These are phyloP conservation scores for Silurus glanis DNA, from an alignment of 2,113 vertebrate genomes.

Conservation along the genomic window DNA sequence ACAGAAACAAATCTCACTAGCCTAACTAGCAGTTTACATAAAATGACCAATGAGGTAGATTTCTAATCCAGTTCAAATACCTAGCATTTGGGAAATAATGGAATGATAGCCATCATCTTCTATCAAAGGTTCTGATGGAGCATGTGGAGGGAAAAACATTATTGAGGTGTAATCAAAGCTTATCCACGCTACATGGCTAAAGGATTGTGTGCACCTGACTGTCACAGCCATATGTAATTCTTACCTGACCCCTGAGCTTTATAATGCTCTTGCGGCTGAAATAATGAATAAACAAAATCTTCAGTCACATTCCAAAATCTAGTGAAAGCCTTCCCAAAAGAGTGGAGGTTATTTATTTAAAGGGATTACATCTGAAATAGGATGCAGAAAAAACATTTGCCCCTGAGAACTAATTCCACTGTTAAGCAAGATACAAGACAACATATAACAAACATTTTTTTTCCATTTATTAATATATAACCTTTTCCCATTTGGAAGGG, in stretches of 20 bases:
- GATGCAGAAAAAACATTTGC: neutral
- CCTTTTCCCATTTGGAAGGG: constrained; percentile 58
- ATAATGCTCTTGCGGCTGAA: neutral
- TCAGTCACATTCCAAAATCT: neutral
- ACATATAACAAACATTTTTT: constrained; percentile 53
- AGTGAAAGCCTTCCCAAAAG: neutral
- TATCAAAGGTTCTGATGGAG: neutral
- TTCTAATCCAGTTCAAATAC: neutral
- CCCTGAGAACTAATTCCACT: neutral
- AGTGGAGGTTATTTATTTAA: neutral
- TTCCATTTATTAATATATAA: constrained; percentile 74
- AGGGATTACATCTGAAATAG: neutral
- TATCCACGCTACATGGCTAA: neutral
- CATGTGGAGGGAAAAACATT: neutral
- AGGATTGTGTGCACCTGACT: neutral
- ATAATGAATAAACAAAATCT: neutral
- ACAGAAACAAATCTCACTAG: neutral
- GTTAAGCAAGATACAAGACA: constrained; percentile 32
- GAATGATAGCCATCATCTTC: neutral
- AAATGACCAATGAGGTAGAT: neutral
- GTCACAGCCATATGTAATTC: neutral
- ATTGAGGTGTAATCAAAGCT: neutral
- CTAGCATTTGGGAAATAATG: neutral
- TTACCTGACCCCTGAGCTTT: neutral
- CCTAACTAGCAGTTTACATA: neutral